Evolutionary conservation across 2,888 invertebrate species (phyloP).

Genomic region (Sceliomorpha sp.): DNA sequence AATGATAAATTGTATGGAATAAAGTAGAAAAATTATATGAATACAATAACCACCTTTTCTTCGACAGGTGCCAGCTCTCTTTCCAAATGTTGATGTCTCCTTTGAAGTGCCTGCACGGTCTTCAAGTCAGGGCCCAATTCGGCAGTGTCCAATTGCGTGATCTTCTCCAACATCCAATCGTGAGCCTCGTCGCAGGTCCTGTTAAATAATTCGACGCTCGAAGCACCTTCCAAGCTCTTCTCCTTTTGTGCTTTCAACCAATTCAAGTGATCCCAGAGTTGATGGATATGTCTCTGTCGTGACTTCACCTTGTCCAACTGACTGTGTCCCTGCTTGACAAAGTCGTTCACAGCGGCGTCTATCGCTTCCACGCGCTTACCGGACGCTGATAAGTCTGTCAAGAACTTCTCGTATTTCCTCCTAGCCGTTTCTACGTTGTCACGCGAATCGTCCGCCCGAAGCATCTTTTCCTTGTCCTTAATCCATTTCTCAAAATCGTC

Average conservation of each 20-base stretch:
- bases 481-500: conserved; percentile 99
- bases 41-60: conserved; percentile 88
- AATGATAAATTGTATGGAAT: no score
- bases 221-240: conserved; percentile 94
- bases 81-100: conserved; percentile 95
- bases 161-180: conserved; percentile 99
- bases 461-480: conserved; percentile 94
- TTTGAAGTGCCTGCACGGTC: conserved; percentile 94
- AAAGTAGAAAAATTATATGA: no score
- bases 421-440: conserved; percentile 96
- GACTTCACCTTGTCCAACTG: conserved; percentile 90
- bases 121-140: conserved; percentile 92
- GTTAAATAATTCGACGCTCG: conserved; percentile 96
- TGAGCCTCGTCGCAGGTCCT: conserved; percentile 97
- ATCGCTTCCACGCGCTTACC: conserved; percentile 94
- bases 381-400: conserved; percentile 97
- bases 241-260: conserved; percentile 94
- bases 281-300: conserved; percentile 91
- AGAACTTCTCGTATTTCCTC: conserved; percentile 97
- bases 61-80: conserved; percentile 96
- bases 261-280: conserved; percentile 93
- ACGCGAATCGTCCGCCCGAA: conserved; percentile 89
- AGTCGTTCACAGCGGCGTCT: conserved; percentile 91
- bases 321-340: conserved; percentile 91
- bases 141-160: conserved; percentile 90